Conservation (phyloP, 2,888 invertebrate species). For the Gnatocerus cornutus region DNA sequence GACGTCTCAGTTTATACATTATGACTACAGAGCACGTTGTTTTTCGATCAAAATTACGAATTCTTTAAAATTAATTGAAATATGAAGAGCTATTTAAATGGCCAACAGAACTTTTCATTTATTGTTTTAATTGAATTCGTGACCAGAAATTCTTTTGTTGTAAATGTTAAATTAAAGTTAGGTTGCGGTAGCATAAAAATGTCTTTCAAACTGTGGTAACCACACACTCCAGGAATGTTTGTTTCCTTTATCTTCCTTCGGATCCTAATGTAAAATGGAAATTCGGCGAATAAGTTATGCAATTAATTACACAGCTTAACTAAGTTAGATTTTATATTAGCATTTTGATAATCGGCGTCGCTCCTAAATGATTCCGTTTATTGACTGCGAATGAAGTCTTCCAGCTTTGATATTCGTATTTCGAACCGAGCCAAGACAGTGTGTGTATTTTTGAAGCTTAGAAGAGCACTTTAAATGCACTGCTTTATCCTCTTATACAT, state of each 20-base stretch:
- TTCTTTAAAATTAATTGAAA: conserved; percentile 3
- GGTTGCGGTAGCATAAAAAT: background rate
- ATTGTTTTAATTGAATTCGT: conserved; percentile 19
- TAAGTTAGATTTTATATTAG: too few relatives aligned
- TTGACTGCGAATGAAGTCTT: background rate
- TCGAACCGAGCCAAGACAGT: too few relatives aligned
- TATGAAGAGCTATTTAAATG: background rate
- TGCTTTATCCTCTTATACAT: background rate
- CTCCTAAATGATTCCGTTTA: background rate
- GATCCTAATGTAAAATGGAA: conserved; percentile 29
- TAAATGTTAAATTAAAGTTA: background rate
- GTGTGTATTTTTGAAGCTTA: background rate
- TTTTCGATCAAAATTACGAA: too few relatives aligned
- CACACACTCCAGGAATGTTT: conserved; percentile 17
- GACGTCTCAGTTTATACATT: background rate
- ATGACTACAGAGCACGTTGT: background rate
- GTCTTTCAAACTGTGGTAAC: background rate
- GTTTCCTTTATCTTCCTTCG: conserved; percentile 31
- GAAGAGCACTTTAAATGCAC: background rate
- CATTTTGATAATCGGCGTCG: too few relatives aligned
- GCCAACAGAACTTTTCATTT: conserved; percentile 5
- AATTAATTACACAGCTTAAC: conserved; percentile 6
- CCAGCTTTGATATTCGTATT: too few relatives aligned
- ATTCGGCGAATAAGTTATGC: conserved; percentile 25
- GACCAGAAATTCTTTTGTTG: background rate